Conservation (phyloP, 2,113 vertebrate species). For the Lasiurus cinereus region DNA sequence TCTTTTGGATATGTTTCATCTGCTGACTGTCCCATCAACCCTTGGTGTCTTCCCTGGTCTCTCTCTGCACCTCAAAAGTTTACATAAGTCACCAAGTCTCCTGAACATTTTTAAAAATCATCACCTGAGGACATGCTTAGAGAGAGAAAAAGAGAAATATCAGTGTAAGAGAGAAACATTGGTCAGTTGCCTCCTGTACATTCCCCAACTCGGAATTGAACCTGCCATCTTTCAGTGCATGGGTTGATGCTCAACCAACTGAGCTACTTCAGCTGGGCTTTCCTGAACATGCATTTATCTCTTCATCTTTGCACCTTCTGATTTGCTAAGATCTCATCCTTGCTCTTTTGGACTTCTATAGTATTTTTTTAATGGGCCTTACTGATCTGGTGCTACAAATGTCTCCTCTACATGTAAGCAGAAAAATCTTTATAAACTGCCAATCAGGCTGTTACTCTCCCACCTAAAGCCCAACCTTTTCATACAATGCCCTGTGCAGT, state of each 20-base stretch:
- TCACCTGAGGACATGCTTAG: neutral
- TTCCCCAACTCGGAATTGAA: neutral
- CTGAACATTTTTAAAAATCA: neutral
- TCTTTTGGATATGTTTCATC: constrained; percentile 13
- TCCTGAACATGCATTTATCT: neutral
- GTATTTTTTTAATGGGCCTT: neutral
- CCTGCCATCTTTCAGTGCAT: neutral
- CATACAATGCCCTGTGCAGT: neutral
- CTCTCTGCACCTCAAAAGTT: neutral
- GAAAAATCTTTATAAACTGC: neutral
- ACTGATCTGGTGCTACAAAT: neutral
- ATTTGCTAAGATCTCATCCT: neutral
- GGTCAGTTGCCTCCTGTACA: neutral
- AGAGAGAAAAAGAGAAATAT: neutral
- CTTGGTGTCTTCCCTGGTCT: neutral
- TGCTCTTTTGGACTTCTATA: neutral
- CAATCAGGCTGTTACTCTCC: neutral
- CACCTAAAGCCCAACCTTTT: neutral
- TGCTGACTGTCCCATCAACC: neutral
- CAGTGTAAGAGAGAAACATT: neutral
- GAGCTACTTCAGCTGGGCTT: neutral
- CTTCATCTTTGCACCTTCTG: neutral
- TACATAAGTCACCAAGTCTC: neutral
- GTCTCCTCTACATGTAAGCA: neutral
- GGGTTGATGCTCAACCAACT: neutral